Evolutionary conservation across 2,888 invertebrate genomes (phyloP).

Genomic region (Meteorus colon): DNA sequence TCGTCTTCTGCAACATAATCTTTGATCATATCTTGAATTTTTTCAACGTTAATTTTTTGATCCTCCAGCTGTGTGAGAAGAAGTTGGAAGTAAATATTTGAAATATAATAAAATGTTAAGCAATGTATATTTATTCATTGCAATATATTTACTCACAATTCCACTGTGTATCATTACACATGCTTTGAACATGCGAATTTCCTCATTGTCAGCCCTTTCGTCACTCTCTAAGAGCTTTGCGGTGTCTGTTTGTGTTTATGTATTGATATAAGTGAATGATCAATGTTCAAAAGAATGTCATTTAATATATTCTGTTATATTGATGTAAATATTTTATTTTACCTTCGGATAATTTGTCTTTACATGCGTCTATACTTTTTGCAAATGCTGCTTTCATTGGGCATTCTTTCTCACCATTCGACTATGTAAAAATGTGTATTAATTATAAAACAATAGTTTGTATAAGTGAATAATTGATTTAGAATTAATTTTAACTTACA

Average conservation of each 20-base stretch:
- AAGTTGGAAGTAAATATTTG: slow-evolving; percentile 10
- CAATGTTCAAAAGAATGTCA: neutral
- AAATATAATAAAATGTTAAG: neutral
- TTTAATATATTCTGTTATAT: neutral
- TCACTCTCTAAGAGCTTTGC: slow-evolving; percentile 22
- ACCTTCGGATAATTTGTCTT: slow-evolving; percentile 47
- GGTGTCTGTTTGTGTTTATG: slow-evolving; percentile 32
- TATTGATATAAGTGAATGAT: neutral
- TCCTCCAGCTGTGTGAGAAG: slow-evolving; percentile 39
- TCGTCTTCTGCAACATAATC: slow-evolving; percentile 30
- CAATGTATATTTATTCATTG: neutral
- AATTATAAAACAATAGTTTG: neutral
- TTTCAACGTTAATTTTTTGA: slow-evolving; percentile 41
- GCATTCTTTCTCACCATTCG: slow-evolving; percentile 37
- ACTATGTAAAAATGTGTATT: slow-evolving; percentile 22
- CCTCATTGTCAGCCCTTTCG: slow-evolving; percentile 35
- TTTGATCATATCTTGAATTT: slow-evolving; percentile 40
- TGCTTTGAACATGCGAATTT: slow-evolving; percentile 46
- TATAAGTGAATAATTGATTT: neutral
- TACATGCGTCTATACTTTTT: slow-evolving; percentile 37
- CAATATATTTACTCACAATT: slow-evolving; percentile 44
- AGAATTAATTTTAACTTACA: neutral
- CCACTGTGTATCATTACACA: slow-evolving; percentile 41
- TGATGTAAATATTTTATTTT: neutral
- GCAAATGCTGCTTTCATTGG: slow-evolving; percentile 39